Evolutionary conservation across 2,888 invertebrate species (phyloP), one percentile per base, ranked within the genome.

Genomic region (Thymelicus sylvestris): DNA sequence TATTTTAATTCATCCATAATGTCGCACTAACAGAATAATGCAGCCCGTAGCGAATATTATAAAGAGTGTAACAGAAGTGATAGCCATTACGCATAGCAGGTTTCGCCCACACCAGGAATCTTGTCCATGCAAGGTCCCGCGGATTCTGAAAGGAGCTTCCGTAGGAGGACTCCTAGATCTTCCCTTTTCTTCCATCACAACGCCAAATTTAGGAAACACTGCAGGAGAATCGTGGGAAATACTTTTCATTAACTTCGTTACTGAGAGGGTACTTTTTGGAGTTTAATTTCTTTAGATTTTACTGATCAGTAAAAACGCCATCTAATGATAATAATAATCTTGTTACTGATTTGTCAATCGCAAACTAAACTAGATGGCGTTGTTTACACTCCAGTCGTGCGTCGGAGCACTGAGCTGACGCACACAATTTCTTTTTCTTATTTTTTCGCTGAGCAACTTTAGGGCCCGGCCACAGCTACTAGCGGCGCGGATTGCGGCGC

Each of bases 121-220:
- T 52, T 75, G 66, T 12, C 75, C 75, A 13, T 62, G 64, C 0
- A 76, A 0, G 0, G 73, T 71, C 0, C 66, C 71, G 6, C 68
- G 72, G 1, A 71, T 55, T 64, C 69, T 65, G 6, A 76, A 24
- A 19, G 73, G 52, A 52, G 52, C 15, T 15, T 2, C 52, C 7
- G 15, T 15, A 3, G 6, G 15, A 19, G 7, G 15, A 52, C 7
- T 7, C 3, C 19, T 52, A 5, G 52, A 7, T 52, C 3, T 15
- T 15, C 19, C 19, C 7, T 52, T 19, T 52, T 52, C 52, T 52
- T 52, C 52, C 52, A 52, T 52, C 7, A 52, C 8, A 52, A 19
- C 52, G 15, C 52, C 52, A 52, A 52, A 50, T 50, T 50, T 52
- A 15, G 55, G n/a, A 7, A 65, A 59, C 19, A 48, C 8, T 19